Evolutionary conservation across 1,140 invertebrate genomes (phyloP), one percentile per base, ranked within the genome.

Genomic region (Heterodera carotae): DNA sequence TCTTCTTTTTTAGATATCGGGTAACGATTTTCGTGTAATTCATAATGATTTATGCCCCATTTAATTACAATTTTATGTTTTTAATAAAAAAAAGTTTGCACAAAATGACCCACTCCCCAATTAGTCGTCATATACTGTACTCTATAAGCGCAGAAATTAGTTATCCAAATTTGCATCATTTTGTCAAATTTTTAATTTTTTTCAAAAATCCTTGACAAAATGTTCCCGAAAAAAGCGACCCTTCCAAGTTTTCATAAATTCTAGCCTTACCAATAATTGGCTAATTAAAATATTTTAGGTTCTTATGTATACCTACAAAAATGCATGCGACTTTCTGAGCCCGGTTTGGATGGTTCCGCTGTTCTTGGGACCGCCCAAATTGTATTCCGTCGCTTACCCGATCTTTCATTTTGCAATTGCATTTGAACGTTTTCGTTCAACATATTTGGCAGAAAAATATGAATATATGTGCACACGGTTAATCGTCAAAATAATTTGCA

Each of bases 401-500:
- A 29, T 2, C 12, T 73, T 73, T 34, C 71, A 73, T 62, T 73
- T 73, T 73, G 56, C 56, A 18, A 53, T 73, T 27, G 36, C 56
- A 31, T 62, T 73, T 60, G 71, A 73, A 60, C 71, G 71, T 29
- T 22, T 62, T 7, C 56, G 71, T 34, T 39, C 71, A 62, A 73
- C 71, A 8, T 34, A 64, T 62, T 60, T 53, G 25, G 56, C 56
- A 25, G n/a, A 73, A 73, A 53, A n/a, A 53, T 73, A 73, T 60
- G 71, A 73, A 18, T 18, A 22, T 2, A 56, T 56, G 22, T 12
- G 48, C 48, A 56, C 48, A 15, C 12, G 22, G 22, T n/a, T 22
- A 2, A n/a, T 22, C 22, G 48, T 56, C 12, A 56, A 22, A 56
- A 56, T 56, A 56, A 56, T 56, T 22, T 56, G 12, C 15, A 56